Conservation (phyloP, 2,888 invertebrate genomes). For the Nomada ruficornis region DNA sequence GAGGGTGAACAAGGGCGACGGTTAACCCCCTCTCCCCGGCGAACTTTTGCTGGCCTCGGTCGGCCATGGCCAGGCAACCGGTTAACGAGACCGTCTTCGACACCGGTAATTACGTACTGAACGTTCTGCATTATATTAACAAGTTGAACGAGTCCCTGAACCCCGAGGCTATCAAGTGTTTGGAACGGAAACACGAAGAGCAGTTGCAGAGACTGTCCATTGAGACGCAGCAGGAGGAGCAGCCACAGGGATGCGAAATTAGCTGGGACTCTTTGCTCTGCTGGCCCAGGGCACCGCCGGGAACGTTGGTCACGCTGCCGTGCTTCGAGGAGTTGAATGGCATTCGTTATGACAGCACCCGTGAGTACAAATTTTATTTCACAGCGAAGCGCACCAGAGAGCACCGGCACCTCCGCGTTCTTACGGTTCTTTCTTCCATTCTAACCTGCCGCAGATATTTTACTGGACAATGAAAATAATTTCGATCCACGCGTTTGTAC, state of each 20-base stretch:
- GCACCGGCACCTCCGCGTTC: too few species aligned
- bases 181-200: slow-evolving; percentile 51
- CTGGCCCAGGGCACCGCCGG: slow-evolving; percentile 92
- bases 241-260: slow-evolving; percentile 86
- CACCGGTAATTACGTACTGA: slow-evolving; percentile 72
- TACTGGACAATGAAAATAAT: too few species aligned
- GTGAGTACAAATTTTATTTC: slow-evolving; percentile 87
- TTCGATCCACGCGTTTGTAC: too few species aligned
- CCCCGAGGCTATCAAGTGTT: slow-evolving; percentile 71
- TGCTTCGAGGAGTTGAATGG: slow-evolving; percentile 93
- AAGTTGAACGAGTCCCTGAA: slow-evolving; percentile 73
- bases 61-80: slow-evolving; percentile 61
- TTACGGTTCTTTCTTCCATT: too few species aligned
- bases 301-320: slow-evolving; percentile 89
- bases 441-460: too few species aligned
- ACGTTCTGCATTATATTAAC: slow-evolving; percentile 74
- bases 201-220: slow-evolving; percentile 27
- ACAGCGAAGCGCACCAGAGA: too few species aligned
- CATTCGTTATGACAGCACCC: slow-evolving; percentile 91
- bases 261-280: slow-evolving; percentile 92
- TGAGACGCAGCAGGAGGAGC: neutral
- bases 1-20: neutral
- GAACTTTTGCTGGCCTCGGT: neutral
- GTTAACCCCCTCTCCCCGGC: neutral
- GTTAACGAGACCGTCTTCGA: slow-evolving; percentile 61